Evolutionary conservation across 1,140 invertebrate genomes (phyloP), one percentile per base, ranked within the genome.

Genomic region (Pseudomyrmex dendroicus): DNA sequence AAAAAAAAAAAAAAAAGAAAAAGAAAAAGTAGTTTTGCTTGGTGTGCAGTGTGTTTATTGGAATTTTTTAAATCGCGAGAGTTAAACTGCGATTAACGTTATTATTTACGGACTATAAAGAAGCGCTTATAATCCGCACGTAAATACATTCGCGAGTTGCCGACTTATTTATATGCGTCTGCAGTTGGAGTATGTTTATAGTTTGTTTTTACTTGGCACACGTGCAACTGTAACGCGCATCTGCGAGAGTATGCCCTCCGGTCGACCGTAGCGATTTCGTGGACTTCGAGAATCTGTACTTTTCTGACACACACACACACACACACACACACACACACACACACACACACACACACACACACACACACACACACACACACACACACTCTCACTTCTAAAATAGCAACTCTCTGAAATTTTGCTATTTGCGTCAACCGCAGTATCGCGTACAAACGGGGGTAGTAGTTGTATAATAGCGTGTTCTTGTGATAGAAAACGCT

Each of bases 111-210:
- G n/a, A 8, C 35, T 35, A 8, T 64, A 17, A 59, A 22, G 13
- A 15, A 48, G 10, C 54, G 50, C 15, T 59, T 44, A 25, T 48
- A 20, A 17, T 8, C 50, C 63, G 10, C 2, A 64, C 3, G 20
- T 10, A 78, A 68, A 70, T 70, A 25, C 15, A 78, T 78, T 70
- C 25, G 12, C 54, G 44, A 25, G 15, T 50, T 17, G 15, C 22
- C 61, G 17, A 46, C 17, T 86, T 84, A 66, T 82, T 84, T 73
- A 57, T 82, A 78, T 50, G 52, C 52, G 17, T 50, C 52, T 54
- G 22, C 15, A 15, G 68, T 56, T 54, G 35, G 52, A 56, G 25
- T 46, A 82, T 63, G 83, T 66, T 73, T 84, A 80, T 66, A 44
- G 54, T 61, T 74, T 86, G 68, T 82, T 86, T 74, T 52, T 17